Conservation (phyloP, 2,797 vertebrate species). For the Coluber constrictor region DNA sequence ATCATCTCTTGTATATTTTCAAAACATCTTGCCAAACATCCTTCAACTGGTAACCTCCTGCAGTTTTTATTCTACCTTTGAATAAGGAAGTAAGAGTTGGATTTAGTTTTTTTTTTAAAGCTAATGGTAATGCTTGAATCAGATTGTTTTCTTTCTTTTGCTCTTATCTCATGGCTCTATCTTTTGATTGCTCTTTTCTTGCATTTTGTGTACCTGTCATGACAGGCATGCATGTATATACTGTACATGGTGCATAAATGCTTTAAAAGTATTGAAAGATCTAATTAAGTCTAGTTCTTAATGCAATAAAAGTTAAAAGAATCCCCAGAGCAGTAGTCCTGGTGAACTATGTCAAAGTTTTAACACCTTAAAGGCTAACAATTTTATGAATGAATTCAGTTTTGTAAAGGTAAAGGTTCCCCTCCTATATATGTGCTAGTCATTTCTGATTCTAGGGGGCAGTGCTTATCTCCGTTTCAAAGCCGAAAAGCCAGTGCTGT, state of each 20-base stretch:
- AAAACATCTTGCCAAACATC: background rate
- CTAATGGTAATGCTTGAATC: background rate
- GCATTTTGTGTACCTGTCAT: background rate
- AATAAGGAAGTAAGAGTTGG: background rate
- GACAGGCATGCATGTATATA: background rate
- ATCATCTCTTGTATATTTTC: background rate
- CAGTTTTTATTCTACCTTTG: background rate
- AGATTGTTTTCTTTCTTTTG: background rate
- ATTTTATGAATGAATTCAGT: too few species aligned
- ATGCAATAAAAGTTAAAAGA: background rate
- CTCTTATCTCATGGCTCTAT: background rate
- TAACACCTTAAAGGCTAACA: too few species aligned
- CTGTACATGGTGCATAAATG: background rate
- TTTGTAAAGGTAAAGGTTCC: too few species aligned
- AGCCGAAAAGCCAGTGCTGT: too few species aligned
- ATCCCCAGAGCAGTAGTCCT: background rate
- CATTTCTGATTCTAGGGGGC: too few species aligned
- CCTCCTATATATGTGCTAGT: too few species aligned
- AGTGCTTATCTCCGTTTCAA: too few species aligned
- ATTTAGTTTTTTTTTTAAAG: background rate
- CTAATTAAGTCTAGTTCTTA: background rate
- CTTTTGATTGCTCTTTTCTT: background rate
- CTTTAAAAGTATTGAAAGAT: background rate
- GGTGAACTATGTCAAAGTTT: background rate
- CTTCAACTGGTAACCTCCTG: background rate